Evolutionary conservation across 2,113 vertebrate species (phyloP).

Genomic region (Collichthys lucidus): DNA sequence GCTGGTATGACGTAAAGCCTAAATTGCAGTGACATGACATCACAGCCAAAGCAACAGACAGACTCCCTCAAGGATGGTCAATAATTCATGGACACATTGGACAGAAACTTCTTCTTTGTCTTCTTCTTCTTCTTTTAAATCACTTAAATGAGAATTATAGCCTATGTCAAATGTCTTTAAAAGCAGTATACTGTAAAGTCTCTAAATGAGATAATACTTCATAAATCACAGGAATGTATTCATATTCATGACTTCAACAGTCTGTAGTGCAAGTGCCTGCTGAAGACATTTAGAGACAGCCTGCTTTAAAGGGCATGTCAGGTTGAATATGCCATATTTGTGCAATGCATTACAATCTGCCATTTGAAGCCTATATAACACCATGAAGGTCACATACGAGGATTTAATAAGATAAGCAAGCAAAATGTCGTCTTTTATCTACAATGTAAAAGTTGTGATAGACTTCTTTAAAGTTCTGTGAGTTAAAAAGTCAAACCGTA

Average conservation of each 20-base stretch:
- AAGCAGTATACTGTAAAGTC: background rate
- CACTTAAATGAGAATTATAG: background rate
- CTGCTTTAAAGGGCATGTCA: conserved; percentile 71
- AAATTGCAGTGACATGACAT: conserved; percentile 28
- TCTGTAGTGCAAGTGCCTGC: conserved; percentile 29
- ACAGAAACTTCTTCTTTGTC: background rate
- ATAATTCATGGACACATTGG: conserved; percentile 31
- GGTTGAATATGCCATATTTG: conserved; percentile 60
- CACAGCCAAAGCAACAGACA: conserved; percentile 21
- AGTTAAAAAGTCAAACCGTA: background rate
- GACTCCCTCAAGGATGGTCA: background rate
- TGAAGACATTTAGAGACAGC: conserved; percentile 52
- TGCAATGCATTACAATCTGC: conserved; percentile 36
- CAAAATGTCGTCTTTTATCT: background rate
- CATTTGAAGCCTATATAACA: conserved; percentile 46
- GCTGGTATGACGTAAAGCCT: background rate
- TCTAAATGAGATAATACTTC: background rate
- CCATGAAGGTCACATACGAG: conserved; percentile 39
- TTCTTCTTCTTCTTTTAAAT: background rate
- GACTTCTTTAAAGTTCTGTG: background rate
- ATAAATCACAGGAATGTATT: conserved; percentile 16
- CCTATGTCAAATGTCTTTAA: background rate
- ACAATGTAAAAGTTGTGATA: background rate
- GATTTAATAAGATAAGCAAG: conserved; percentile 16
- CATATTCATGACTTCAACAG: conserved; percentile 36